Evolutionary conservation across 1,140 invertebrate genomes (phyloP), one percentile per base, ranked within the genome.

Genomic region (Drosophila subobscura): DNA sequence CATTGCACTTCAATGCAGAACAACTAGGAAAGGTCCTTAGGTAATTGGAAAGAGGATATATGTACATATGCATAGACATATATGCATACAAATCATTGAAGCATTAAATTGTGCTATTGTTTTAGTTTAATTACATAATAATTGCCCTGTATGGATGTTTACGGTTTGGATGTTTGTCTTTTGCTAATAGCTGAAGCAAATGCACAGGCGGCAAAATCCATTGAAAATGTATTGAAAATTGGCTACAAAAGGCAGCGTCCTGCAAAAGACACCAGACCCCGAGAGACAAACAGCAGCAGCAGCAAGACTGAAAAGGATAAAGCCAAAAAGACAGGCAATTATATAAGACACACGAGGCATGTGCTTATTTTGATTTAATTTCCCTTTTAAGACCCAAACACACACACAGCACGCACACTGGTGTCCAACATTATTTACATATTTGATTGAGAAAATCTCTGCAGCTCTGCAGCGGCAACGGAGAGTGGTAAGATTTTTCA

Each of bases 121-220:
- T 86, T 86, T 72, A 81, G 64, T 86, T 86, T 88, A 86, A 86
- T 86, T 86, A 86, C 81, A 88, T 81, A 88, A 88, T 86, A 86
- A 86, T 86, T 86, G 81, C 60, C 77, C 64, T 56, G 50, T 12
- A 33, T n/a, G 63, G 33, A 52, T 72, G 68, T 72, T 68, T 37
- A 37, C 33, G 33, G 33, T 0, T 22, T 59, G 37, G 46, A 29
- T 79, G 59, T 49, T 63, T 78, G 51, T 53, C 37, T 67, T 44
- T 49, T 42, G 53, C 65, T 80, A 74, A 81, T 86, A 85, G 75
- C 73, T 71, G 83, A 85, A 85, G 70, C 65, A 71, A 37, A 37
- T 12, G 73, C 83, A 86, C 83, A 86, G 86, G 77, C 56, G 73
- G 33, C 56, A 73, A 74, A 63, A 58, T 33, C 77, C 41, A 55